These are phyloP conservation scores for Aplysina aerophoba DNA, from an alignment of 37 sponge, comb jelly and placozoan species.

Conservation along the genomic window DNA sequence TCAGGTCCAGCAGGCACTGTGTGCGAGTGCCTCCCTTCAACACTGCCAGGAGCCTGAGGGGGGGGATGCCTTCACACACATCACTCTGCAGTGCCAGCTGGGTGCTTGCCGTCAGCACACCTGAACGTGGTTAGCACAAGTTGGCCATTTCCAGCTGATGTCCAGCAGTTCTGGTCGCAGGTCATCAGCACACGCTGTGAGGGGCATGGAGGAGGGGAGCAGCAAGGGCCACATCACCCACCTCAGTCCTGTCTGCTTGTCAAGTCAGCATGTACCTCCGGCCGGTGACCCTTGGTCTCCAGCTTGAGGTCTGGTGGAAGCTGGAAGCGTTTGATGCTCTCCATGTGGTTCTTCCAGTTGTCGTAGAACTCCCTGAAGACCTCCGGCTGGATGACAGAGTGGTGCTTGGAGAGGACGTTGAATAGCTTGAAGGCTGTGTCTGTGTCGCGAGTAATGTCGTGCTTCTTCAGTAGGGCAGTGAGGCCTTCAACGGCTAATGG, in stretches of 20 bases:
- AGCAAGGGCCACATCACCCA: not conserved
- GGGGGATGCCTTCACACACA: not conserved
- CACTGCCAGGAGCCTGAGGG: conserved; percentile 14
- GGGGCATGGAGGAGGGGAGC: not conserved
- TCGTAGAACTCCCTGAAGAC: conserved; percentile 21
- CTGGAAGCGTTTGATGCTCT: not conserved
- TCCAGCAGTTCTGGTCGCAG: not conserved
- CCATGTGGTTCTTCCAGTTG: not conserved
- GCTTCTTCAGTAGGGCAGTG: not conserved
- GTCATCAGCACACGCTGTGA: not conserved
- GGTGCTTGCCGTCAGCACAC: not conserved
- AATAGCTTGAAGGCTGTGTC: conserved; percentile 2
- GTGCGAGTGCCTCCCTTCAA: conserved; percentile 11
- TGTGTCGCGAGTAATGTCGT: not conserved
- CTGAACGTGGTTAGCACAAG: conserved; percentile 20
- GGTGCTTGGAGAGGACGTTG: not conserved
- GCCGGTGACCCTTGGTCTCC: not conserved
- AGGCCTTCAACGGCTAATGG: not conserved
- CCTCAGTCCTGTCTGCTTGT: too few relatives aligned
- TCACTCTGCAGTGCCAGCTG: not conserved
- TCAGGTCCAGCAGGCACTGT: conserved; percentile 9
- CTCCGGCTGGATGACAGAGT: not conserved
- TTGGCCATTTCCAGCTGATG: conserved; percentile 3
- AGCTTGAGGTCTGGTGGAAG: not conserved
- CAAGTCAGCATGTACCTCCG: not conserved